Base-by-base conservation (phyloP, 2,888 invertebrate species). In the Adela reaumurella region DNA sequence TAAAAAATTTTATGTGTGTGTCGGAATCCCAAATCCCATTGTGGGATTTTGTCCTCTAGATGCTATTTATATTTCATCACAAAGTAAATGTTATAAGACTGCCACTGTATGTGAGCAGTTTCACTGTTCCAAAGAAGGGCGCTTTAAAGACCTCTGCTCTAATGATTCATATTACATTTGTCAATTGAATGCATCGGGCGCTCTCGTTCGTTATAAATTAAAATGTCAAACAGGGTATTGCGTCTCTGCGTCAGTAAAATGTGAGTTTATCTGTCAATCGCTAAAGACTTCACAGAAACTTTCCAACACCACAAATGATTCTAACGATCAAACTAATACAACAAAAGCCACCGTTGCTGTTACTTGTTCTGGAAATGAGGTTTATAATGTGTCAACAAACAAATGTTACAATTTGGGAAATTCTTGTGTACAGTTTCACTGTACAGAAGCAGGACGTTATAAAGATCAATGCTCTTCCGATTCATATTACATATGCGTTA, bases 1-100 rank as follows among this genome's bases (percentile, higher is more conserved):
- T 51, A 70, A 67, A 46, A 76, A 74, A 57, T 83, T 81, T 58
- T 83, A 81, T 54, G 68, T 73, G 46, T 83, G 83, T 54, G 59
- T 67, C 14, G 70, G 72, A 16, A 62, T 54, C 49, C 46, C 53
- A n/a, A 51, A 62, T 50, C 65, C 72, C 24, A 57, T 71, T 41
- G 51, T 61, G 41, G 67, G 70, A 35, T 57, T 52, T 47, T 80
- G 79, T 53, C 79, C 79, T 17, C 56, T 54, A 11, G 64, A 68
- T 51, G 74, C 76, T 24, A 72, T 78, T 48, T 80, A 74, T 51
- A 78, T 78, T 57, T 70, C 58, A 68, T 20, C 65, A 63, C 51
- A 74, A 73, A 52, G 70, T 67, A 53, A 83, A 81, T 58, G 79
- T 77, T 28, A 70, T 65, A 52, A 69, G 78, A 54, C 62, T 71